Percentiles rank a stretch among this genome's conserved stretches.
Evolutionary conservation across 2,797 vertebrate genomes (phyloP).

Genomic region (Etheostoma nigrum): DNA sequence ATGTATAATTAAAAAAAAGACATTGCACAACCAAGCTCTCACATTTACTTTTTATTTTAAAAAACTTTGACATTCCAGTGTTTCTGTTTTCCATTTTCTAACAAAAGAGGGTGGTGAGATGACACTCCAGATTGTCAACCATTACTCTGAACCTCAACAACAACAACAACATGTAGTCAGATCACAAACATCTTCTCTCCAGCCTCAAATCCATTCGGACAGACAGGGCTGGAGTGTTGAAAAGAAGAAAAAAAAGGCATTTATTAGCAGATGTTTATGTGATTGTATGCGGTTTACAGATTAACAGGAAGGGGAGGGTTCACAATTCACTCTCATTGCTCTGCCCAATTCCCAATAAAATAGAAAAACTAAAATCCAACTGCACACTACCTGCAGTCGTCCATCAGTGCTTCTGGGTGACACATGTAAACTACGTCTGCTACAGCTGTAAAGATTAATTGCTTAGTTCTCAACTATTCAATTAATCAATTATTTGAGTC

Average conservation of each 20-base stretch:
- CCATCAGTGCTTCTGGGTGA: slow-evolving; percentile 36
- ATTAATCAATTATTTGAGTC: too few relatives aligned
- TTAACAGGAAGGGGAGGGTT: slow-evolving; percentile 15
- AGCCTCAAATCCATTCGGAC: slow-evolving; percentile 27
- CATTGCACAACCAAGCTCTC: slow-evolving; percentile 10
- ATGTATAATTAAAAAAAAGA: not conserved
- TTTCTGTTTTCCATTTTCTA: slow-evolving; percentile 85
- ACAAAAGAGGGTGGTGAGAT: slow-evolving; percentile 74
- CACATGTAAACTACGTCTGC: slow-evolving; percentile 35
- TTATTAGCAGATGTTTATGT: slow-evolving; percentile 43
- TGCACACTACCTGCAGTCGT: slow-evolving; percentile 5
- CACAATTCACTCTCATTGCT: slow-evolving; percentile 29
- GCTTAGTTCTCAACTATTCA: too few relatives aligned
- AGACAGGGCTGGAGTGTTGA: slow-evolving; percentile 24
- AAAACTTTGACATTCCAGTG: slow-evolving; percentile 87
- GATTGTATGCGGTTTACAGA: slow-evolving; percentile 15
- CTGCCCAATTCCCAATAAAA: slow-evolving; percentile 37
- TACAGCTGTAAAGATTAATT: too few relatives aligned
- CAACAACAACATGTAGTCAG: slow-evolving; percentile 27
- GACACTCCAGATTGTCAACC: slow-evolving; percentile 78
- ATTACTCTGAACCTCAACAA: slow-evolving; percentile 55
- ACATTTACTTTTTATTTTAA: slow-evolving; percentile 68
- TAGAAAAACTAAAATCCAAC: slow-evolving; percentile 3
- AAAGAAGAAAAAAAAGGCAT: slow-evolving; percentile 26
- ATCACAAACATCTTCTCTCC: slow-evolving; percentile 47